Base-by-base conservation (phyloP, 2,797 vertebrate genomes). In the Poecilia picta region DNA sequence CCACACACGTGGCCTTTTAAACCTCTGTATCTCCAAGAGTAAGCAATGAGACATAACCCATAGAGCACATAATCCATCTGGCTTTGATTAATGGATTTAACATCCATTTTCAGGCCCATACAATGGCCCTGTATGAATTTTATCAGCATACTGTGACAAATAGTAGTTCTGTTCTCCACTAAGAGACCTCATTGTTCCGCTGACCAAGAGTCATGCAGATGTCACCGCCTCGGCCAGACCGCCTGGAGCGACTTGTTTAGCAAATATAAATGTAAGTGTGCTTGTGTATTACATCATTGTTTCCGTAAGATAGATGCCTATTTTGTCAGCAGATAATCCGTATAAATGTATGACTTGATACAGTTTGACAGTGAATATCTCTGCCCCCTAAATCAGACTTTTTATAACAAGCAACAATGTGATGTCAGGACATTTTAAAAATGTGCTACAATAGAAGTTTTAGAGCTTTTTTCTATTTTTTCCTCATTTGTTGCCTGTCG, bases 101-200 rank as follows among this genome's bases (percentile, higher is more conserved):
- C 91, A 92, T 94, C 87, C 93, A 94, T 93, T 93, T 92, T 87
- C 89, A 90, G 89, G 89, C 72, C 87, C 86, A 85, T 91, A 95
- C 92, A 94, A 93, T 87, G 91, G 43, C 89, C 83, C 87, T 89
- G 92, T 94, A 95, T 94, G 93, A 94, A 94, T 95, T 93, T 95
- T 93, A 94, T 94, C 92, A 94, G 95, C 86, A 88, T 92, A 94
- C 95, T 92, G 95, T 96, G 94, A 96, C 93, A 95, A 95, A 95
- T 96, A 95, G 93, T 87, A 83, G 94, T 95, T 95, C 91, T 95
- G 95, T 95, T 94, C 91, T 93, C 93, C 84, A 76, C 91, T 94
- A 94, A 96, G 96, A 95, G 94, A 92, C 91, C 88, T 90, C 90
- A 94, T 95, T 94, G 94, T 95, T 94, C 89, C 82, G 73, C 84